A percentile compares a stretch with the other conserved stretches of the same genome.
Conservation (phyloP, 1,140 invertebrate species). For the Cherax destructor region DNA sequence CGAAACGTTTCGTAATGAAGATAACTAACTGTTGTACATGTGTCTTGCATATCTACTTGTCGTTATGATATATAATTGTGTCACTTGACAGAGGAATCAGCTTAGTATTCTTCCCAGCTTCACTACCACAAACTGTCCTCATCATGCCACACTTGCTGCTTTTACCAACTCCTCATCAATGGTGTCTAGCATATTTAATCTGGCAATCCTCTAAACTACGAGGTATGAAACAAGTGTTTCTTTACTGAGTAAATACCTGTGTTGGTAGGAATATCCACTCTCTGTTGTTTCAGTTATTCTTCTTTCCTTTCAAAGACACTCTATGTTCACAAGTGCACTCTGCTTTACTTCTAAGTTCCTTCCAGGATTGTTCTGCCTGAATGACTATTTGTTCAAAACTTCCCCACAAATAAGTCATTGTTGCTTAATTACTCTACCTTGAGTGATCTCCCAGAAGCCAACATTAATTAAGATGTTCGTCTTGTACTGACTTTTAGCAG, state of each 20-base stretch:
- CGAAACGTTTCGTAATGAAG: no score
- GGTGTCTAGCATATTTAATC: slow-evolving; percentile 9
- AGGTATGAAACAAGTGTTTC: slow-evolving; percentile 22
- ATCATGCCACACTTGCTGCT: slow-evolving; percentile 8
- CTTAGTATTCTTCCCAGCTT: slow-evolving; percentile 39
- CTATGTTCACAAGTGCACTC: neutral
- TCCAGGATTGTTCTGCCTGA: neutral
- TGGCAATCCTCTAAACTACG: slow-evolving; percentile 15
- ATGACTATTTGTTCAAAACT: neutral
- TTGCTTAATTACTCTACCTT: neutral
- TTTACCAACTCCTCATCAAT: slow-evolving; percentile 41
- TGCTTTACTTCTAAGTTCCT: neutral
- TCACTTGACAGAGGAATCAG: slow-evolving; percentile 40
- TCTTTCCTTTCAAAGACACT: neutral
- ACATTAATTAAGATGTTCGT: no score
- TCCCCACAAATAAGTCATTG: neutral
- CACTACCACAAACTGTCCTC: slow-evolving; percentile 5
- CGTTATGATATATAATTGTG: no score
- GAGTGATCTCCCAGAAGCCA: no score
- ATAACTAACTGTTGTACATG: no score
- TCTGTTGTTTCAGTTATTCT: neutral
- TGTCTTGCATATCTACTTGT: no score
- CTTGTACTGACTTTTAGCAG: no score
- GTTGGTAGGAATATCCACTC: slow-evolving; percentile 16
- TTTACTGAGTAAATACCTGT: neutral